These are phyloP conservation scores for Caranx ignobilis DNA, from an alignment of 2,113 vertebrate genomes.

Conservation along the genomic window DNA sequence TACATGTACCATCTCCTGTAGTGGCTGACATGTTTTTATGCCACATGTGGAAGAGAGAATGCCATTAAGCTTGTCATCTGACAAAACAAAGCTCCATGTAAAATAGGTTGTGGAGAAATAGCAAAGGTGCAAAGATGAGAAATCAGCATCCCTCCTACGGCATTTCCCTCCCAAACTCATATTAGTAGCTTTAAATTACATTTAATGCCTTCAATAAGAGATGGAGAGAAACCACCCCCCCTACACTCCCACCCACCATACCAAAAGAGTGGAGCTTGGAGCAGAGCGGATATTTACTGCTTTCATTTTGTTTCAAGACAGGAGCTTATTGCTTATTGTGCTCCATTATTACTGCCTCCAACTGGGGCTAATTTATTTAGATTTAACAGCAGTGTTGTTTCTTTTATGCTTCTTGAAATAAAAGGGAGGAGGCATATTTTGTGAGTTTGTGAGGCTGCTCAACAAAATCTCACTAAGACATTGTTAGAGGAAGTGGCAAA, in stretches of 20 bases:
- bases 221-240: slow-evolving; percentile 13
- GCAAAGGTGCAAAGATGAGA: slow-evolving; percentile 20
- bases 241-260: background rate
- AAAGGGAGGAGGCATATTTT: slow-evolving; percentile 9
- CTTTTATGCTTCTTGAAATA: slow-evolving; percentile 72
- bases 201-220: slow-evolving; percentile 58
- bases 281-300: slow-evolving; percentile 82
- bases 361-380: slow-evolving; percentile 87
- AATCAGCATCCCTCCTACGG: slow-evolving; percentile 16
- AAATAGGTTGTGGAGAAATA: slow-evolving; percentile 54
- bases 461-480: slow-evolving; percentile 55
- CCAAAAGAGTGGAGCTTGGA: slow-evolving; percentile 58
- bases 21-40: slow-evolving; percentile 69
- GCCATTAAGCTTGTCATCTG: slow-evolving; percentile 64
- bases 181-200: slow-evolving; percentile 56
- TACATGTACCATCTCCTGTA: slow-evolving; percentile 42
- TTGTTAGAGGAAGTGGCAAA: slow-evolving; percentile 65
- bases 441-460: slow-evolving; percentile 49
- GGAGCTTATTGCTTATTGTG: slow-evolving; percentile 82
- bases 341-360: slow-evolving; percentile 83
- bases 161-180: slow-evolving; percentile 46
- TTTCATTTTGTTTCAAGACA: slow-evolving; percentile 84
- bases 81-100: slow-evolving; percentile 54
- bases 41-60: slow-evolving; percentile 28
- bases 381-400: slow-evolving; percentile 84